These are phyloP conservation scores for Peribatodes rhomboidaria DNA, from an alignment of 2,888 invertebrate species.

Conservation along the genomic window DNA sequence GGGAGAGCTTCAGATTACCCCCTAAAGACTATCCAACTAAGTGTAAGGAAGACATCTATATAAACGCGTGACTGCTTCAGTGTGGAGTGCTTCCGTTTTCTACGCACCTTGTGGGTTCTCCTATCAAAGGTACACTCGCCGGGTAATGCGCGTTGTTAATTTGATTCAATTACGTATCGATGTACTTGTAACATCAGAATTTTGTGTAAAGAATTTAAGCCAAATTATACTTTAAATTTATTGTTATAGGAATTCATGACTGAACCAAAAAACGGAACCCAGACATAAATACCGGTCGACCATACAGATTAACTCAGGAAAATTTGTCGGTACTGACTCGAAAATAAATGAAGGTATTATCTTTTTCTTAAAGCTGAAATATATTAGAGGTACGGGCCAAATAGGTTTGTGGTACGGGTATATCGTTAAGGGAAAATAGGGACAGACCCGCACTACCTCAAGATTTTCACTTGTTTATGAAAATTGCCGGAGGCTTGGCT, in stretches of 20 bases:
- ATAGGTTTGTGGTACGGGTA: slow-evolving; percentile 20
- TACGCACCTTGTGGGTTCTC: background rate
- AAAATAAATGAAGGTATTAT: slow-evolving; percentile 26
- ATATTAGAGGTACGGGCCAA: slow-evolving; percentile 8
- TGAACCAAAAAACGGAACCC: slow-evolving; percentile 26
- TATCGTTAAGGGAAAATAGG: slow-evolving; percentile 20
- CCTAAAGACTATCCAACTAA: slow-evolving; percentile 76
- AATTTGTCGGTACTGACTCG: slow-evolving; percentile 21
- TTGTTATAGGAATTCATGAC: slow-evolving; percentile 30
- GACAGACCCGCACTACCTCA: slow-evolving; percentile 9
- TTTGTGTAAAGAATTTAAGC: slow-evolving; percentile 5
- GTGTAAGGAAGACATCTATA: slow-evolving; percentile 75
- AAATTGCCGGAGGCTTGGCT: slow-evolving; percentile 1
- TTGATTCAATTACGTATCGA: background rate
- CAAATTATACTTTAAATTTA: slow-evolving; percentile 24
- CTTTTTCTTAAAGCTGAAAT: slow-evolving; percentile 20
- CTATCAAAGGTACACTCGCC: background rate
- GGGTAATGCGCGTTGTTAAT: background rate
- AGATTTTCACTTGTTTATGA: slow-evolving; percentile 12
- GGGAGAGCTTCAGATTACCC: slow-evolving; percentile 76
- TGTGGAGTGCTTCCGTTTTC: slow-evolving; percentile 3
- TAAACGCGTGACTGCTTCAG: slow-evolving; percentile 65
- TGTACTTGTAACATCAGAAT: background rate
- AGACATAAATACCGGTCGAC: slow-evolving; percentile 23
- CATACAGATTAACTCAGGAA: slow-evolving; percentile 17